Base-by-base conservation (phyloP, 2,113 vertebrate genomes). In the Siniperca knerii region DNA sequence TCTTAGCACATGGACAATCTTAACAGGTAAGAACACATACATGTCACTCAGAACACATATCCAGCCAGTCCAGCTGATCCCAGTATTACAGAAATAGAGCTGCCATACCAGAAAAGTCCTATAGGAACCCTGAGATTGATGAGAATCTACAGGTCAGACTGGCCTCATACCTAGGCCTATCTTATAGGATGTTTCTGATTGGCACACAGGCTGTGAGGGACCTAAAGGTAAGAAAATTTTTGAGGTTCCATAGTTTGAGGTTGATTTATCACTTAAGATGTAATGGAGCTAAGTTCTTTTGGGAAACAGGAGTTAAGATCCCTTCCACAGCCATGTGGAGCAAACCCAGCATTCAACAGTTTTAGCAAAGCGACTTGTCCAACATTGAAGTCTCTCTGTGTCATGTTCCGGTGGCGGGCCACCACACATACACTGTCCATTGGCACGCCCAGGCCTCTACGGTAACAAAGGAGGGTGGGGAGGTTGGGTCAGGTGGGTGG, bases 151-250 rank as follows among this genome's bases (percentile, higher is more conserved):
- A 92, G 92, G 90, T 91, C 42, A 57, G 80, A 65, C 64, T 81
- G 85, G 87, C 78, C 86, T 82, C 58, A 73, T 68, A 75, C 77
- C 74, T 33, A 2, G 82, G 85, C 85, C 84, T 37, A 81, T 93
- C 91, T 88, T 93, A 92, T 87, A 93, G 91, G 89, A 92, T 55
- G 69, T 92, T 92, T 92, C 90, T 90, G 90, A 89, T 86, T 75
- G 82, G 87, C 75, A 84, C 84, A 83, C 84, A 73, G 71, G 86
- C 75, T 81, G 83, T n/a, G 69, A 79, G 78, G 87, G 82, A 86
- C 71, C 77, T 57, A 71, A 70, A 77, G 69, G 37, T 66, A 6
- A 57, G 29, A 52, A 44, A 81, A 81, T 21, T 25, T 71, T 65
- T 50, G 40, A 72, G 21, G 29, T 20, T 50, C 42, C 20, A 62